Conservation (phyloP, 2,113 vertebrate species). For the Hypocryptadius cinnamomeus region DNA sequence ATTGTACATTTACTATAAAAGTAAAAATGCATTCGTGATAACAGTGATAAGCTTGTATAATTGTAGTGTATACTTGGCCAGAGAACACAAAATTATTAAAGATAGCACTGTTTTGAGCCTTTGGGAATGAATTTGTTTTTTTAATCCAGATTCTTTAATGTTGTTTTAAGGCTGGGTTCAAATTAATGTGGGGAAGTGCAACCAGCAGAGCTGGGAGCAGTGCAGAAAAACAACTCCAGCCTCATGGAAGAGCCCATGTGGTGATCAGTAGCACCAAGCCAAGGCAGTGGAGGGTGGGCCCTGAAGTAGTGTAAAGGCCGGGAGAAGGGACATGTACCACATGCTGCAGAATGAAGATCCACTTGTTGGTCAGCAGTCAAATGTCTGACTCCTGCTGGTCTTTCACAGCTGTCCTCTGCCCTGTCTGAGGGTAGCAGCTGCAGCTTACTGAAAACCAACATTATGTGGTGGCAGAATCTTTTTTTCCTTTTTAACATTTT, state of each 20-base stretch:
- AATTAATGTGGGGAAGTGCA: background rate
- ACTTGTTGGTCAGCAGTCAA: background rate
- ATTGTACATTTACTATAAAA: background rate
- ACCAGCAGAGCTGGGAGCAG: background rate
- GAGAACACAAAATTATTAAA: conserved; percentile 10
- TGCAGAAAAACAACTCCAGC: background rate
- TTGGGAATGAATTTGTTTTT: background rate
- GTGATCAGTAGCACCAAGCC: fast-evolving
- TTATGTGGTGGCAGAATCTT: background rate
- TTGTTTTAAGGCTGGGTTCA: background rate
- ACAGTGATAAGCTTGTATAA: background rate
- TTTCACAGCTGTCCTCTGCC: background rate
- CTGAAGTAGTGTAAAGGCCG: background rate
- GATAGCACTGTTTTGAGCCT: background rate
- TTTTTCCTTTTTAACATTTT: background rate
- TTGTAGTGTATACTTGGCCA: background rate
- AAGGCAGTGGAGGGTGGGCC: background rate
- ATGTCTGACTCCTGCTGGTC: background rate
- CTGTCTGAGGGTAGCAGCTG: background rate
- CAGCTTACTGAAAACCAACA: background rate
- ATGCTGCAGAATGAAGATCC: background rate
- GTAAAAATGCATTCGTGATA: background rate
- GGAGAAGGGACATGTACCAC: background rate
- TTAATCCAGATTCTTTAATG: background rate
- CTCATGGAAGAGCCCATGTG: background rate